Percentiles rank a stretch among this genome's conserved stretches.
These are phyloP conservation scores for Aeoliscus strigatus DNA, from an alignment of 2,797 vertebrate genomes.

Conservation along the genomic window DNA sequence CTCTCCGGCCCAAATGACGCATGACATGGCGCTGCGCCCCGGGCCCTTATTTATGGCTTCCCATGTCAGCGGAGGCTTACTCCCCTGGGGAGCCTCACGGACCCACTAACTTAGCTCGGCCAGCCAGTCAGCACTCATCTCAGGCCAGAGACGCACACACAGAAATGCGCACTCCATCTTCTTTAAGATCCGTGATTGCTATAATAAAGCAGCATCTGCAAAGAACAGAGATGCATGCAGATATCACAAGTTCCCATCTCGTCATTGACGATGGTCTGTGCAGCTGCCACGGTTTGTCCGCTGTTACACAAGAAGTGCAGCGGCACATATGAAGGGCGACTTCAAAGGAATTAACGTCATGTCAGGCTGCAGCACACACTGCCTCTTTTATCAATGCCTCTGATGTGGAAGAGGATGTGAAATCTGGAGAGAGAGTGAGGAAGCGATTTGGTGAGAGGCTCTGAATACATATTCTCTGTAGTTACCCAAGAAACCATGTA, in stretches of 20 bases:
- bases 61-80: constrained; percentile 71
- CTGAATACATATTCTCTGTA: constrained; percentile 63
- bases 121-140: constrained; percentile 42
- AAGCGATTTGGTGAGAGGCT: constrained; percentile 59
- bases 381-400: constrained; percentile 64
- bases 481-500: constrained; percentile 68
- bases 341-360: constrained; percentile 63
- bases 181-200: constrained; percentile 35
- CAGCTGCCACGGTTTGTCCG: constrained; percentile 27
- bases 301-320: constrained; percentile 42
- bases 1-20: constrained; percentile 74
- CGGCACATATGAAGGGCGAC: constrained; percentile 52
- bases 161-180: constrained; percentile 23
- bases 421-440: constrained; percentile 71
- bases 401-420: constrained; percentile 72
- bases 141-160: constrained; percentile 30
- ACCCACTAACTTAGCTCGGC: constrained; percentile 50
- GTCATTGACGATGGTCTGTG: constrained; percentile 35
- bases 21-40: constrained; percentile 73
- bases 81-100: constrained; percentile 64
- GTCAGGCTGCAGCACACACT: constrained; percentile 60
- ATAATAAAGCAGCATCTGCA: constrained; percentile 36
- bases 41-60: constrained; percentile 79
- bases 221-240: constrained; percentile 31
- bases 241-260: constrained; percentile 47